Evolutionary conservation across 2,888 invertebrate species (phyloP).

Genomic region (Drosophila anceps): DNA sequence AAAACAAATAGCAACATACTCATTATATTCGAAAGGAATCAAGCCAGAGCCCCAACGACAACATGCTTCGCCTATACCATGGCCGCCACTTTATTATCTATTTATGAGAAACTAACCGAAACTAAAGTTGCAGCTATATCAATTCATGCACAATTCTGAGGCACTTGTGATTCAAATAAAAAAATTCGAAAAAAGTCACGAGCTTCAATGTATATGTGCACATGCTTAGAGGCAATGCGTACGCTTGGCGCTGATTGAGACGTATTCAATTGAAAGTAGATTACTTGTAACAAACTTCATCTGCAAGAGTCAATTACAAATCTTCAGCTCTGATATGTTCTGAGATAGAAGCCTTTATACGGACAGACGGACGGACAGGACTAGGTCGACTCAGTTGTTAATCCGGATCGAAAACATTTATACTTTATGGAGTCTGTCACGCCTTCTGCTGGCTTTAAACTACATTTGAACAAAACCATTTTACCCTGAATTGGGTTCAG

Average conservation of each 20-base stretch:
- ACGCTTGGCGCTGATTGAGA: neutral
- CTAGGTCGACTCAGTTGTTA: neutral
- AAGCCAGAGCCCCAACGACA: neutral
- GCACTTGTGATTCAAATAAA: neutral
- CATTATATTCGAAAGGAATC: too few relatives aligned
- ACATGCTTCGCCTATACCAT: neutral
- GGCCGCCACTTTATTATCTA: neutral
- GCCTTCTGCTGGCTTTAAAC: too few relatives aligned
- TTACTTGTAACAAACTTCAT: too few relatives aligned
- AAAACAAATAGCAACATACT: too few relatives aligned
- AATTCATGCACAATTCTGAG: neutral
- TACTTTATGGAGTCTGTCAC: too few relatives aligned
- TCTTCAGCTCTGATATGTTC: too few relatives aligned
- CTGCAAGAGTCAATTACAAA: too few relatives aligned
- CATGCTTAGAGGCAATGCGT: neutral
- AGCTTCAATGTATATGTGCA: too few relatives aligned
- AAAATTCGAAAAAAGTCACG: neutral
- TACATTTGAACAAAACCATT: too few relatives aligned
- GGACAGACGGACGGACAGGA: neutral
- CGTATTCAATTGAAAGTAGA: neutral
- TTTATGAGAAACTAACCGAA: neutral
- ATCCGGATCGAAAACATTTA: neutral
- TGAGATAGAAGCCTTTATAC: too few relatives aligned
- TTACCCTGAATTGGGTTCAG: too few relatives aligned
- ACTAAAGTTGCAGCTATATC: neutral